Percentiles rank a stretch among this genome's conserved stretches.
Conservation (phyloP, 1,140 invertebrate species). For the Drosophila erecta region DNA sequence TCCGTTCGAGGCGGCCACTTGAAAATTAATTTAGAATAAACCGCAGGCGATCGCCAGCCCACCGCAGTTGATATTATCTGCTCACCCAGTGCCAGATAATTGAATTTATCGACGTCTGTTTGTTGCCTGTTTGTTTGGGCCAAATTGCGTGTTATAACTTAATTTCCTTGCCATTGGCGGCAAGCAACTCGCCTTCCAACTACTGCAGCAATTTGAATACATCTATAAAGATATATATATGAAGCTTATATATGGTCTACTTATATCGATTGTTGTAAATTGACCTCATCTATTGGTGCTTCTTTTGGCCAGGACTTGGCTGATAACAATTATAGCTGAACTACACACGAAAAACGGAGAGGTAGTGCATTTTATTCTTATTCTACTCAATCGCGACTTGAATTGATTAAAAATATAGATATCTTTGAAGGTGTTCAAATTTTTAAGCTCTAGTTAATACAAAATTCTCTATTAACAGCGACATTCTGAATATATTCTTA, state of each 20-base stretch:
- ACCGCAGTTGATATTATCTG: constrained; percentile 10
- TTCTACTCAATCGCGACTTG: too few relatives aligned
- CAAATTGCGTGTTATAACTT: constrained; percentile 73
- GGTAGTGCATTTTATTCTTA: too few relatives aligned
- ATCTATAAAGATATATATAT: neutral
- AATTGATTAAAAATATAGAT: too few relatives aligned
- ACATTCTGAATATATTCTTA: too few relatives aligned
- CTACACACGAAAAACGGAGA: neutral
- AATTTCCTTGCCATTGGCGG: constrained; percentile 48
- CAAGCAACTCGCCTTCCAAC: neutral
- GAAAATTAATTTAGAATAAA: constrained; percentile 73
- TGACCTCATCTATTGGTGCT: neutral
- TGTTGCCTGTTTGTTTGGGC: constrained; percentile 23
- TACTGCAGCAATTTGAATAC: constrained; percentile 22
- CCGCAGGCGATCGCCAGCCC: constrained; percentile 57
- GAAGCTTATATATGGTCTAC: constrained; percentile 2
- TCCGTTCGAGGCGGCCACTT: constrained; percentile 49
- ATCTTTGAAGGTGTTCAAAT: too few relatives aligned
- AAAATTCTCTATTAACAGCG: too few relatives aligned
- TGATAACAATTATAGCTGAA: constrained; percentile 55
- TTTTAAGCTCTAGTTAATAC: too few relatives aligned
- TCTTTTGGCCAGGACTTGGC: constrained; percentile 34
- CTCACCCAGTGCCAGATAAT: constrained; percentile 52
- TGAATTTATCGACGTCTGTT: constrained; percentile 59
- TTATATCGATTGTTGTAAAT: constrained; percentile 9